Conservation (phyloP, 2,113 vertebrate species). For the Neogale vison region DNA sequence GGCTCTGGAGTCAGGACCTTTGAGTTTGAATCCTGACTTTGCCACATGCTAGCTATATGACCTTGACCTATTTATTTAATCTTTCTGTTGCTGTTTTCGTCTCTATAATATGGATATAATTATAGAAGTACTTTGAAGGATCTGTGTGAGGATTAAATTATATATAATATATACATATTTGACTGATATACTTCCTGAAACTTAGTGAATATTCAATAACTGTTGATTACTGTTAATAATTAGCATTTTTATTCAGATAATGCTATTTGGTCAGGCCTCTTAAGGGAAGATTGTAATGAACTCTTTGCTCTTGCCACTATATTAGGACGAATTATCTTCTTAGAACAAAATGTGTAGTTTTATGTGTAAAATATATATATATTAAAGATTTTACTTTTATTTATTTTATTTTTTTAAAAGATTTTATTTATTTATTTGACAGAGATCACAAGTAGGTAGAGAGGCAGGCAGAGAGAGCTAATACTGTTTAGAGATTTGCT, state of each 20-base stretch:
- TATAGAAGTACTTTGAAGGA: not conserved
- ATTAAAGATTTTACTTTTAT: not conserved
- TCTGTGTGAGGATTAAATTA: not conserved
- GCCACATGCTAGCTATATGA: not conserved
- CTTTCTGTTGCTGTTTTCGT: not conserved
- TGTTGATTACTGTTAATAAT: not conserved
- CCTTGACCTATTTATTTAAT: constrained; percentile 6
- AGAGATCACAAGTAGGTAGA: too few relatives aligned
- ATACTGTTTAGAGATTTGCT: not conserved
- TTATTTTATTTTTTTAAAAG: too few relatives aligned
- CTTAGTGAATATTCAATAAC: not conserved
- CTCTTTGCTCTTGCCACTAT: not conserved
- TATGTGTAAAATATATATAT: not conserved
- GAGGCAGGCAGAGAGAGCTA: not conserved
- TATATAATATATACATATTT: not conserved
- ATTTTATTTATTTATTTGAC: too few relatives aligned
- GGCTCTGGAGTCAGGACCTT: not conserved
- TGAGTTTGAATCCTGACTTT: constrained; percentile 18
- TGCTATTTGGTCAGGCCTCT: not conserved
- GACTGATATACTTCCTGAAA: not conserved
- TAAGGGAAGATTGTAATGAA: not conserved
- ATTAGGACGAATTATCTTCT: not conserved
- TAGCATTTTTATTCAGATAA: not conserved
- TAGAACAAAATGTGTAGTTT: not conserved
- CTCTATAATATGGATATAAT: not conserved